phyloP scores from a whole-genome alignment of 2,888 invertebrate genomes.

The Lordiphosa andalusiaca region DNA sequence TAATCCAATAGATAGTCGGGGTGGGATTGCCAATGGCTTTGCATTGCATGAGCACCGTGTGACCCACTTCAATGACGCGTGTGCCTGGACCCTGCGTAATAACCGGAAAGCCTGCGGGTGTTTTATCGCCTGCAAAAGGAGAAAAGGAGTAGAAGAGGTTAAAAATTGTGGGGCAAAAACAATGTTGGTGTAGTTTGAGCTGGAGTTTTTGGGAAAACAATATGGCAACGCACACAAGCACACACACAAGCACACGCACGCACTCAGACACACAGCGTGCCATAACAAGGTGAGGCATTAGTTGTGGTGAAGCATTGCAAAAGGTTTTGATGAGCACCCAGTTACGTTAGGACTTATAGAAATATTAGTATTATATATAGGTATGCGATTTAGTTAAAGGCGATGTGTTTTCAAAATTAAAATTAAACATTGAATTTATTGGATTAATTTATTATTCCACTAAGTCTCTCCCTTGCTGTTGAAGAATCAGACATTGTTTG shows the following conservation, averaged over 20 bases:
- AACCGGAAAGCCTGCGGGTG: conserved; percentile 95
- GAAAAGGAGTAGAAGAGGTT: conserved; percentile 26
- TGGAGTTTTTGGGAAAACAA: conserved; percentile 57
- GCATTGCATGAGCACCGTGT: conserved; percentile 93
- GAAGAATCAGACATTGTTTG: too few relatives aligned
- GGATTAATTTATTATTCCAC: too few relatives aligned
- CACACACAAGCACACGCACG: conserved; percentile 8
- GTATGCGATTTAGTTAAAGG: too few relatives aligned
- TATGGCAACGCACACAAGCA: conserved; percentile 41
- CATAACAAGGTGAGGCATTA: too few relatives aligned
- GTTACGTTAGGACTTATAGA: too few relatives aligned
- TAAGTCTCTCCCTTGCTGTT: too few relatives aligned
- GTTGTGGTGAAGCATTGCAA: too few relatives aligned
- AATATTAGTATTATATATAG: too few relatives aligned
- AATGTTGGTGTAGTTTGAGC: conserved; percentile 5
- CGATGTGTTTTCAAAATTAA: too few relatives aligned
- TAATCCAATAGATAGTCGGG: conserved; percentile 94
- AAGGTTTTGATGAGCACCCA: too few relatives aligned
- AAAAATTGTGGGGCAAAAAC: conserved; percentile 40
- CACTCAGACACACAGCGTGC: conserved; percentile 7
- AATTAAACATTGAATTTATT: too few relatives aligned
- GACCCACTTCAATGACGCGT: conserved; percentile 97
- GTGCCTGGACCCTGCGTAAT: conserved; percentile 93
- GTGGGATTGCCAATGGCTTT: conserved; percentile 92
- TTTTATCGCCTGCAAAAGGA: conserved; percentile 85